phyloP scores from a whole-genome alignment of 2,113 vertebrate genomes.

The Engraulis encrasicolus region DNA sequence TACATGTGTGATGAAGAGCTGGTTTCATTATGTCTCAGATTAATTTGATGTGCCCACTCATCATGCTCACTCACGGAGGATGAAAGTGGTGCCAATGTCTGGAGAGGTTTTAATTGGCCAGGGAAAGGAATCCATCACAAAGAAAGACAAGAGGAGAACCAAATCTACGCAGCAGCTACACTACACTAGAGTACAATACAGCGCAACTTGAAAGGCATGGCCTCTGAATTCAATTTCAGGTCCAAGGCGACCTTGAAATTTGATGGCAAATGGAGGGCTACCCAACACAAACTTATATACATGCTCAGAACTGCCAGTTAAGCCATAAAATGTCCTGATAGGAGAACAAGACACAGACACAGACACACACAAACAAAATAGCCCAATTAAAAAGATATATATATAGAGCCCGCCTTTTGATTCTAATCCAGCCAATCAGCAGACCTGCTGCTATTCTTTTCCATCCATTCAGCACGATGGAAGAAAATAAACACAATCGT shows the following conservation, averaged over 20 bases:
- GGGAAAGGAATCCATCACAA: neutral
- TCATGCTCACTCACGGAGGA: neutral
- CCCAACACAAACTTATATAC: neutral
- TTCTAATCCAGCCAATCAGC: neutral
- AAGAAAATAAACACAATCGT: neutral
- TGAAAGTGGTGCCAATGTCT: neutral
- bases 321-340: neutral
- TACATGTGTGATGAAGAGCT: neutral
- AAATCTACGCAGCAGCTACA: neutral
- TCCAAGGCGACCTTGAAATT: too few species aligned
- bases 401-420: neutral
- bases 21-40: conserved; percentile 29
- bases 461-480: neutral
- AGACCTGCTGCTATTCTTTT: neutral
- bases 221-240: neutral
- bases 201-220: neutral
- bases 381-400: neutral
- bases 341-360: neutral
- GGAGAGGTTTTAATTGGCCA: neutral
- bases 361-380: neutral
- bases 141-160: conserved; percentile 1
- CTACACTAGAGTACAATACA: too few species aligned
- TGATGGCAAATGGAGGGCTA: neutral
- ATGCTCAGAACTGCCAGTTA: conserved; percentile 13
- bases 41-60: conserved; percentile 10